Base-by-base conservation (phyloP, 2,797 vertebrate species). In the Molothrus ater region DNA sequence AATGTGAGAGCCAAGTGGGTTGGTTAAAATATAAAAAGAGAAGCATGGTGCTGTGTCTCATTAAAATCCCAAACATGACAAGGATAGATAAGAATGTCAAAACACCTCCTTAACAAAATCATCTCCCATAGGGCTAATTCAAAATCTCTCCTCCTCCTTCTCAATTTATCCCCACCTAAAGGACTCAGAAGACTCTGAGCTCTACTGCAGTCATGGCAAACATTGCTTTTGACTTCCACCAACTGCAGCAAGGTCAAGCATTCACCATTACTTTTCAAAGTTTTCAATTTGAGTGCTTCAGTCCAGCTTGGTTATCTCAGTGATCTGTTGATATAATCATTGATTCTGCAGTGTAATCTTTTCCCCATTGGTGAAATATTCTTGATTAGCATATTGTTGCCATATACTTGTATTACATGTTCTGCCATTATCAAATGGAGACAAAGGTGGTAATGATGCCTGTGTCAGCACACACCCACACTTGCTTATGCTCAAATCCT, bases 401-500 rank as follows among this genome's bases (percentile, higher is more conserved):
- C 57, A 83, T 88, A 50, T 54, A 80, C 75, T 75, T 84, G 57
- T 32, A 45, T 69, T 81, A 32, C 57, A 64, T 34, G 36, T 92
- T 84, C 79, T 21, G 16, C 80, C 76, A 69, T 71, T 93, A 91
- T 60, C 64, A 82, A 92, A 88, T 25, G 34, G 75, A 96, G 89
- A 91, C 75, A 95, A 88, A 90, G 71, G 38, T 53, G 83, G 73
- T 54, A 73, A 90, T 40, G 80, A 92, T 54, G 80, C 64, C 66
- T 90, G 68, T 86, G 63, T 90, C 85, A 93, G 87, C 56, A 73
- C 80, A 93, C 71, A 81, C 70, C 82, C 90, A 91, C 68, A 60
- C 88, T 15, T 92, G 82, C 83, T 94, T 96, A 73, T 43, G 60
- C 34, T 95, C 63, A 90, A 92, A 83, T 88, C 90, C 78, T 95